These are phyloP conservation scores for Epinotia nisella DNA, from an alignment of 2,888 invertebrate species.

Conservation along the genomic window DNA sequence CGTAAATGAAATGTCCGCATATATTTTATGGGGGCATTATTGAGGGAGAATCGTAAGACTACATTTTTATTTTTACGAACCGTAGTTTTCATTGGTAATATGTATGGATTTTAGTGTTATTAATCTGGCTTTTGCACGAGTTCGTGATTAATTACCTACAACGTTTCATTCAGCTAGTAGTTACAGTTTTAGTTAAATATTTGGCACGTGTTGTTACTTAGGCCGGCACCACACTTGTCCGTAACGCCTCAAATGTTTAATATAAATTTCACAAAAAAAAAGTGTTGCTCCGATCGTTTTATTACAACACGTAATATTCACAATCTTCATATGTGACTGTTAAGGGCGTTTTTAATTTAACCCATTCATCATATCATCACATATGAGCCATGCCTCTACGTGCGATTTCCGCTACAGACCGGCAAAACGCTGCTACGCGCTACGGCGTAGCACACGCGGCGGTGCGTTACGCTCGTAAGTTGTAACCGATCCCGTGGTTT, in stretches of 20 bases:
- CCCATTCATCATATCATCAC: too few species aligned
- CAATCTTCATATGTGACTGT: too few species aligned
- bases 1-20: neutral
- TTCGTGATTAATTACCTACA: constrained; percentile 7
- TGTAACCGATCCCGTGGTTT: too few species aligned
- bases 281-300: too few species aligned
- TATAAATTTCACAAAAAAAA: neutral
- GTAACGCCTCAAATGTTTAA: neutral
- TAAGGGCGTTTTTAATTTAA: too few species aligned
- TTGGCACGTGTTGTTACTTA: constrained; percentile 8
- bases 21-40: neutral
- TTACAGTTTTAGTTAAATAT: constrained; percentile 22
- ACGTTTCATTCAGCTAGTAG: constrained; percentile 11
- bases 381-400: too few species aligned
- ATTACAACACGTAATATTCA: too few species aligned
- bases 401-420: too few species aligned
- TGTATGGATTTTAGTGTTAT: neutral
- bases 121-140: constrained; percentile 17
- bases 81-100: neutral
- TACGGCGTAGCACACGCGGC: too few species aligned
- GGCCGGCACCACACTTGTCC: neutral
- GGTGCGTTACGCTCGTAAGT: too few species aligned
- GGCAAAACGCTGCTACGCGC: too few species aligned
- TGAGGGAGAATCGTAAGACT: neutral
- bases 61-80: neutral